These are phyloP conservation scores for Marmota monax DNA, from an alignment of 2,113 vertebrate genomes.

Conservation along the genomic window DNA sequence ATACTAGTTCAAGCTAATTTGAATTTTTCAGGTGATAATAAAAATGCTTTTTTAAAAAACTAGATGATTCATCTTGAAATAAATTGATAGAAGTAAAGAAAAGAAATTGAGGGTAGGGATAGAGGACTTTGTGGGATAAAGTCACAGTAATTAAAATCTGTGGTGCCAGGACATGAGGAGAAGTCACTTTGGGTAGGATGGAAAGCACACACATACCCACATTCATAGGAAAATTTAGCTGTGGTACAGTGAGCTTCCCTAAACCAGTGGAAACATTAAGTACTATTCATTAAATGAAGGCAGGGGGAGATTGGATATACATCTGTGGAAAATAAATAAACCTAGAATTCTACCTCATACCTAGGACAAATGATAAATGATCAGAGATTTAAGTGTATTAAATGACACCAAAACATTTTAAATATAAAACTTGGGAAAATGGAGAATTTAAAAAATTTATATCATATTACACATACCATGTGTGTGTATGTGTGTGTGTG, in stretches of 20 bases:
- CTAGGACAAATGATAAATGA: constrained; percentile 21
- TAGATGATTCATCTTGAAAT: background rate
- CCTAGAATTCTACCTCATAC: background rate
- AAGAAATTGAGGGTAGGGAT: background rate
- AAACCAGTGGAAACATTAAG: background rate
- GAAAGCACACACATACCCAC: background rate
- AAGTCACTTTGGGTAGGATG: background rate
- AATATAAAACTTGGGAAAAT: background rate
- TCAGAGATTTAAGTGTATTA: background rate
- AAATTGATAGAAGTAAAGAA: background rate
- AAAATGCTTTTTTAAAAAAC: no score
- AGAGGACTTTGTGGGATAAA: background rate
- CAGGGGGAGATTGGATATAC: background rate
- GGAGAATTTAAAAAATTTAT: background rate
- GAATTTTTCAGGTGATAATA: background rate
- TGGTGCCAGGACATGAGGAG: background rate
- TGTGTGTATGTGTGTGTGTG: no score
- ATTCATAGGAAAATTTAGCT: background rate
- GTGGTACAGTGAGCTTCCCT: background rate
- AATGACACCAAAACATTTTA: background rate
- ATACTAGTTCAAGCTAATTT: constrained; percentile 15
- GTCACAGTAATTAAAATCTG: background rate
- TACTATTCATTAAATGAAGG: background rate
- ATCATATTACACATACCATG: no score
- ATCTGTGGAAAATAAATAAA: constrained; percentile 17